These are phyloP conservation scores for Lepilemur septentrionalis DNA, from an alignment of 2,797 vertebrate genomes.

Conservation along the genomic window DNA sequence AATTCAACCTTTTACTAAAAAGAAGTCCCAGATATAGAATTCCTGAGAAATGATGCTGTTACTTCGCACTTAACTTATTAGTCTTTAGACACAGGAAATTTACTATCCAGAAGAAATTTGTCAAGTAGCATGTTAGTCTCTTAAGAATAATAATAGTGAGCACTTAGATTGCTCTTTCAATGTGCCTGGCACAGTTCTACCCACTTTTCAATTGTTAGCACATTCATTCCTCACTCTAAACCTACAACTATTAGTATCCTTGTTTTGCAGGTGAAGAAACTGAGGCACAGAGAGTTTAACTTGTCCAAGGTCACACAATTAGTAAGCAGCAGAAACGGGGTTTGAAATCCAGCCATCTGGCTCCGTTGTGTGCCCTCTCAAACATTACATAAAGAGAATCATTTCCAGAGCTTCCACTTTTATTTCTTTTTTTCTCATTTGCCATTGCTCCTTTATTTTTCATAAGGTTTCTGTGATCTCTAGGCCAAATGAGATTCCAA, in stretches of 20 bases:
- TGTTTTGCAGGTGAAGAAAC: slow-evolving; percentile 42
- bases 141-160: background rate
- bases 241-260: background rate
- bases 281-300: slow-evolving; percentile 4
- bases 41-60: background rate
- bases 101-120: background rate
- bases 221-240: background rate
- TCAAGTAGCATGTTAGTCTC: background rate
- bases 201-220: background rate
- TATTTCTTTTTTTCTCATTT: slow-evolving; percentile 46
- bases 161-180: background rate
- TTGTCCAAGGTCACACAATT: background rate
- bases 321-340: background rate
- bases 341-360: slow-evolving; percentile 37
- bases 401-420: slow-evolving; percentile 52
- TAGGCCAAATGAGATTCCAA: slow-evolving; percentile 77
- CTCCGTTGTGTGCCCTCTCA: background rate
- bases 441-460: slow-evolving; percentile 67
- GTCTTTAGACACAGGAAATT: background rate
- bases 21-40: background rate
- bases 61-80: background rate
- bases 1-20: background rate
- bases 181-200: background rate
- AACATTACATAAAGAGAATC: slow-evolving; percentile 30
- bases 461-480: slow-evolving; percentile 75